Base-by-base conservation (phyloP, 2,113 vertebrate genomes). In the Myiozetetes cayanensis region DNA sequence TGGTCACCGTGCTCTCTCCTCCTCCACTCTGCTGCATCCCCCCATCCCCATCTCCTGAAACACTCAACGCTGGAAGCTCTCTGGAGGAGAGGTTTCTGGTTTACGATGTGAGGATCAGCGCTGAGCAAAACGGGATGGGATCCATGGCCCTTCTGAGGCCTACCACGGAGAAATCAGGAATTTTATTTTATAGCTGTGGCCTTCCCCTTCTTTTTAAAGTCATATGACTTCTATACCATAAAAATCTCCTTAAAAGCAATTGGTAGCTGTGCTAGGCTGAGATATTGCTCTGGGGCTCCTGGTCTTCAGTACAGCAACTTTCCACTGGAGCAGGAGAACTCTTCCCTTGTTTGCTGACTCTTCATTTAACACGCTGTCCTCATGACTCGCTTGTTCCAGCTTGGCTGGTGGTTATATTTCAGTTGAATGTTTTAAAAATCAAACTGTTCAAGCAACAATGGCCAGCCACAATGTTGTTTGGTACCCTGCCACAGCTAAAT, bases 401-500 rank as follows among this genome's bases (percentile, higher is more conserved):
- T 96, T 94, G 93, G 90, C 92, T 84, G 65, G 33, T 33, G 73
- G 79, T 87, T 94, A 8, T 24, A 63, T 43, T 95, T 61, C 88
- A 90, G 90, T 20, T 78, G 92, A 86, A 94, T 96, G 96, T 94
- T 96, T 95, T 96, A 96, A 96, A 94, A 97, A 95, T 95, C 96
- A 95, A 96, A 97, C 93, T 96, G 94, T 92, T 96, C 96, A 43
- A 93, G 88, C 72, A 97, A 96, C 94, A 96, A 97, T 94, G 89
- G 89, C 79, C 88, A 95, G 93, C 94, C 94, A 95, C 94, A 94
- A 87, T 84, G 93, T 90, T 94, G 79, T 93, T 93, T 96, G 93
- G 92, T 93, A 44, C 67, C 67, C 61, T 95, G 95, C 92, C 94
- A 97, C 8, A 71, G 83, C 92, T 96, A 92, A 96, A 93, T 75